A percentile compares a stretch with the other conserved stretches of the same genome.
Conservation (phyloP, 2,888 invertebrate species). For the Hirudinaria manillensis region DNA sequence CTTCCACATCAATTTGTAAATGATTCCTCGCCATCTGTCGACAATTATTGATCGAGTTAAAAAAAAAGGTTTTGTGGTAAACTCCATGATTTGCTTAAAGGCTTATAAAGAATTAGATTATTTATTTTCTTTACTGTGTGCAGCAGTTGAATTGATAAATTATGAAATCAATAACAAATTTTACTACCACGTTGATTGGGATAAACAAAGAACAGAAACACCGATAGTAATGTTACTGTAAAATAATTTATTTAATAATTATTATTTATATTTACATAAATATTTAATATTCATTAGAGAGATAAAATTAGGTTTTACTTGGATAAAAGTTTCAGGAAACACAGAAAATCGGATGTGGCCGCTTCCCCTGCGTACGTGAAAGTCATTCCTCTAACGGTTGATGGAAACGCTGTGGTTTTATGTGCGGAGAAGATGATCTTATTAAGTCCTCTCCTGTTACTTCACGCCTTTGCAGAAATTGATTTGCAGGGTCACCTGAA, state of each 20-base stretch:
- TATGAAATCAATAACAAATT: too few relatives aligned
- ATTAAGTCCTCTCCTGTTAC: not conserved
- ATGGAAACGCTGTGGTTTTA: too few relatives aligned
- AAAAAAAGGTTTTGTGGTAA: too few relatives aligned
- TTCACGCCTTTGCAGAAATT: not conserved
- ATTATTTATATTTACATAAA: not conserved
- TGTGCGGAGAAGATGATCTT: too few relatives aligned
- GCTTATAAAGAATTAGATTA: too few relatives aligned
- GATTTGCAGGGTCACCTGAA: not conserved
- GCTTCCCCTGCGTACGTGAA: constrained; percentile 41
- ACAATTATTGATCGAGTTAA: not conserved
- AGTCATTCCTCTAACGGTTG: constrained; percentile 36
- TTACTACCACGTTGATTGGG: too few relatives aligned
- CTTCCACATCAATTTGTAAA: constrained; percentile 87
- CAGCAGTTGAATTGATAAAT: too few relatives aligned
- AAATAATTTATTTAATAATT: not conserved
- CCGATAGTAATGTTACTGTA: not conserved
- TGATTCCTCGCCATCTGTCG: constrained; percentile 83
- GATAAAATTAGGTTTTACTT: constrained; percentile 41
- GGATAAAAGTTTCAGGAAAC: constrained; percentile 48
- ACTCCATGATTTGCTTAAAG: too few relatives aligned
- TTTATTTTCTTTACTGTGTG: too few relatives aligned
- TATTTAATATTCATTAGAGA: not conserved
- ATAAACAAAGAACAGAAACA: not conserved
- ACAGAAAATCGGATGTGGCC: constrained; percentile 37